These are phyloP conservation scores for Antennarius striatus DNA, from an alignment of 2,113 vertebrate genomes.

Conservation along the genomic window DNA sequence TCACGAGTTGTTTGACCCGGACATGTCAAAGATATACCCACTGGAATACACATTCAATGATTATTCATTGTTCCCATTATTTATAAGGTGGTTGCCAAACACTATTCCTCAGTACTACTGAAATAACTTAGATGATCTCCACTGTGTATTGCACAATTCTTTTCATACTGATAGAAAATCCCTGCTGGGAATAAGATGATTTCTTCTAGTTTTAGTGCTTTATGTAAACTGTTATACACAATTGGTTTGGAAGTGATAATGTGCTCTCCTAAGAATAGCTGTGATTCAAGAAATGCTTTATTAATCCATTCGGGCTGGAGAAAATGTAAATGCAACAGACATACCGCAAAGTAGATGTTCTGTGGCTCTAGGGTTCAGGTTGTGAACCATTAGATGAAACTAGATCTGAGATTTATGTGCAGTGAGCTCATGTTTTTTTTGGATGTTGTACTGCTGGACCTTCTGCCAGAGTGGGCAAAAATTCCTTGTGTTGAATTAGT, in stretches of 20 bases:
- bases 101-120: constrained; percentile 4
- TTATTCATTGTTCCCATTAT: background rate
- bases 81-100: constrained; percentile 27
- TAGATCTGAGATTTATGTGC: no score
- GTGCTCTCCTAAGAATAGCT: constrained; percentile 36
- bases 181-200: constrained; percentile 3
- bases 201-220: constrained; percentile 47
- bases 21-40: background rate
- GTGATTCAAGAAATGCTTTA: constrained; percentile 17
- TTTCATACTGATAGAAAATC: constrained; percentile 59
- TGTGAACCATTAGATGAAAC: no score
- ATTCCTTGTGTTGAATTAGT: no score
- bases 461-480: no score
- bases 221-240: constrained; percentile 46
- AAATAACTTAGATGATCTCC: constrained; percentile 25
- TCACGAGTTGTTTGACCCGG: constrained; percentile 26
- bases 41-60: background rate
- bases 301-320: no score
- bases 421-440: no score
- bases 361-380: no score
- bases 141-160: constrained; percentile 42
- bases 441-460: no score
- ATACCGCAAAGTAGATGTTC: no score
- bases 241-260: constrained; percentile 44
- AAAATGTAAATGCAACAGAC: no score